Percentiles rank a stretch among this genome's conserved stretches.
phyloP scores from a whole-genome alignment of 2,888 invertebrate genomes.

The Meiosimyza decipiens region DNA sequence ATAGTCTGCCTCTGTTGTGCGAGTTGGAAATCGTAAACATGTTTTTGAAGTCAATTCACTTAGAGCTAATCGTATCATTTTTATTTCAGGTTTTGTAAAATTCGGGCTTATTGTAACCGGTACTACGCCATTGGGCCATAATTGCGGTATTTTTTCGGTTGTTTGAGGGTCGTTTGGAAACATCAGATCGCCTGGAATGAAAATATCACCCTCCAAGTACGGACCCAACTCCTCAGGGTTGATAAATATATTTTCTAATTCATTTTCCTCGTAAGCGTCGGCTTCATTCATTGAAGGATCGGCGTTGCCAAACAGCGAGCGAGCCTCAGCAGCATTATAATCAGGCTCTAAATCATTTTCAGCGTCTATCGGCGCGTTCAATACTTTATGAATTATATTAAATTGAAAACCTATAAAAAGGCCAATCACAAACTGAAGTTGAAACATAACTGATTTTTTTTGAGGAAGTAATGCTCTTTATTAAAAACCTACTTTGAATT shows the following conservation, averaged over 20 bases:
- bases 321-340: background rate
- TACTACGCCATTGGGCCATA: conserved; percentile 76
- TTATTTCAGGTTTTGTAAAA: conserved; percentile 70
- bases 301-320: conserved; percentile 68
- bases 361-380: too few species aligned
- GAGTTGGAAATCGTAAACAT: conserved; percentile 77
- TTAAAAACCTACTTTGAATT: too few species aligned
- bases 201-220: conserved; percentile 66
- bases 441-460: too few species aligned
- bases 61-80: conserved; percentile 72
- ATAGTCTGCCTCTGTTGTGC: conserved; percentile 75
- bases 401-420: too few species aligned
- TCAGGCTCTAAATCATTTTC: too few species aligned
- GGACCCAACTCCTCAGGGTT: too few species aligned
- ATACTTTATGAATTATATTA: too few species aligned
- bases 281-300: conserved; percentile 59
- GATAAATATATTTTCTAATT: background rate
- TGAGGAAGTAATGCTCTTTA: too few species aligned
- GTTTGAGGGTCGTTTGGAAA: too few species aligned
- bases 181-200: too few species aligned
- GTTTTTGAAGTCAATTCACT: conserved; percentile 80
- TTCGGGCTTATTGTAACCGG: conserved; percentile 72
- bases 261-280: conserved; percentile 36
- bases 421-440: too few species aligned
- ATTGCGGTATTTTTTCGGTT: too few species aligned